A percentile compares a stretch with the other conserved stretches of the same genome.
Conservation (phyloP, 1,140 invertebrate species). For the Sesamia nonagrioides region DNA sequence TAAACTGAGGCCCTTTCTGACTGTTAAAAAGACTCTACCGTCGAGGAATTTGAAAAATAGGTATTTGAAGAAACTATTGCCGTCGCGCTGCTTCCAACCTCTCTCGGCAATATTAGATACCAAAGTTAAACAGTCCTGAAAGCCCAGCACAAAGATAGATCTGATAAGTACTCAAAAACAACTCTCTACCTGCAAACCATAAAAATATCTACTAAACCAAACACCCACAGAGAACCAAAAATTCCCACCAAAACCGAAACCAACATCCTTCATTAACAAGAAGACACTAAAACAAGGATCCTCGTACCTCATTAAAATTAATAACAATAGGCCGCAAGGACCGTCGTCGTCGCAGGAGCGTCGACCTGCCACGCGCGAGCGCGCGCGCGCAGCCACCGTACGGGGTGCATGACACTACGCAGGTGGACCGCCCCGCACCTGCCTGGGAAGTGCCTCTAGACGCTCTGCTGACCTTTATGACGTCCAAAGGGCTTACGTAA, state of each 20-base stretch:
- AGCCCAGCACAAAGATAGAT: no score
- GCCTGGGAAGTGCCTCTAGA: slow-evolving; percentile 12
- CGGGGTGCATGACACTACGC: slow-evolving; percentile 54
- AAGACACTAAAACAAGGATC: slow-evolving; percentile 25
- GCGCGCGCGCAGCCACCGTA: slow-evolving; percentile 51
- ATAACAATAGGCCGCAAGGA: slow-evolving; percentile 43
- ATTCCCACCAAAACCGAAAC: background rate
- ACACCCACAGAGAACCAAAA: background rate
- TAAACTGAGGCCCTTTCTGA: no score
- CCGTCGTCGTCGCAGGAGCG: slow-evolving; percentile 23
- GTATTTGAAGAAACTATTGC: no score
- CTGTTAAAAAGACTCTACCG: no score
- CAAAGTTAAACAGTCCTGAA: no score
- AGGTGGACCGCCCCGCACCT: slow-evolving; percentile 50
- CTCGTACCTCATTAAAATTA: slow-evolving; percentile 38
- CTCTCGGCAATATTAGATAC: no score
- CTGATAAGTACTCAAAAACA: background rate
- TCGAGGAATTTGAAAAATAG: no score
- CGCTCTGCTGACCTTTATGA: slow-evolving; percentile 48
- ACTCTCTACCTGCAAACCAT: background rate
- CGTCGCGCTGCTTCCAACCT: no score
- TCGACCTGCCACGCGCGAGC: slow-evolving; percentile 50
- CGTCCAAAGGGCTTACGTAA: slow-evolving; percentile 31
- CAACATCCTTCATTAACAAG: background rate
- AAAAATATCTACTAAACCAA: background rate